Percentiles rank a stretch among this genome's conserved stretches.
These are phyloP conservation scores for Pegoplata infirma DNA, from an alignment of 2,888 invertebrate genomes.

Conservation along the genomic window DNA sequence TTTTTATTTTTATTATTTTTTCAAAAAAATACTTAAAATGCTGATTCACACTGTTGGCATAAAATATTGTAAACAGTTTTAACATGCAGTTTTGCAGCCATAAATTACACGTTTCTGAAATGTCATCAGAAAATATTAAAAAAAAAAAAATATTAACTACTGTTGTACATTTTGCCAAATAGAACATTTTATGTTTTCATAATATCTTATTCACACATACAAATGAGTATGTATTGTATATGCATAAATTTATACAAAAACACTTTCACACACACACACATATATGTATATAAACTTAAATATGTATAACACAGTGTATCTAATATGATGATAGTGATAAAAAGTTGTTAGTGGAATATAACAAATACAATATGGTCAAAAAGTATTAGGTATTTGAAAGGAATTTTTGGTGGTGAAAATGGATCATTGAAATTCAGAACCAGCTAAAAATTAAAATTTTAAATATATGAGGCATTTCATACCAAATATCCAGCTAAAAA, in stretches of 20 bases:
- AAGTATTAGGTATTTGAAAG: neutral
- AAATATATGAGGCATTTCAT: too few species aligned
- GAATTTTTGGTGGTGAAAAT: too few species aligned
- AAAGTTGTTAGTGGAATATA: neutral
- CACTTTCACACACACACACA: neutral
- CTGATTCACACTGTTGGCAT: constrained; percentile 51
- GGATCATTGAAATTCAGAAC: too few species aligned
- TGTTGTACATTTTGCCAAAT: constrained; percentile 1
- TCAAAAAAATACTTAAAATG: constrained; percentile 36
- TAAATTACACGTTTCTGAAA: constrained; percentile 48
- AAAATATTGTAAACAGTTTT: constrained; percentile 27
- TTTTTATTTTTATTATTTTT: constrained; percentile 2
- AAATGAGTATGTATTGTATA: too few species aligned
- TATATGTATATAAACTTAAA: neutral
- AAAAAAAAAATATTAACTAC: constrained; percentile 19
- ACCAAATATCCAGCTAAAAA: too few species aligned
- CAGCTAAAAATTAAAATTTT: too few species aligned
- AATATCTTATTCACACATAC: constrained; percentile 1
- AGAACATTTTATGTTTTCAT: constrained; percentile 14
- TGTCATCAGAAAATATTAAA: constrained; percentile 18
- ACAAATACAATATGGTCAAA: neutral
- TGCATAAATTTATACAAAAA: too few species aligned
- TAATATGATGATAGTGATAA: neutral
- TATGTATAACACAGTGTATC: neutral
- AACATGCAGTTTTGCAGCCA: constrained; percentile 21